Evolutionary conservation across 2,888 invertebrate genomes (phyloP).

Genomic region (Philereme transversata): DNA sequence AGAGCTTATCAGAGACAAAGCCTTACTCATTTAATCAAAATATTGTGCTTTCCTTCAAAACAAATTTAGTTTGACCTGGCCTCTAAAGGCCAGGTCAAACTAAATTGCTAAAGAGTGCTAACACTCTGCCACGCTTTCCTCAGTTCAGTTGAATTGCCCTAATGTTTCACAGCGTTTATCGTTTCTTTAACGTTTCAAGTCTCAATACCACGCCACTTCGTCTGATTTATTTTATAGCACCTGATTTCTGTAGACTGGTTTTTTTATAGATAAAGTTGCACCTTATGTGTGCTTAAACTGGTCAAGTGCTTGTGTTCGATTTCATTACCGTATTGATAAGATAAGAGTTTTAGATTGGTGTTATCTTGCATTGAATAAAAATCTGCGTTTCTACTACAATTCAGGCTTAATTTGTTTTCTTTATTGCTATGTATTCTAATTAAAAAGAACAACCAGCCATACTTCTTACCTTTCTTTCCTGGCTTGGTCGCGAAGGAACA

Average conservation of each 20-base stretch:
- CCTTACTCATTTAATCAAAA: no score
- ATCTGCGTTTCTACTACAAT: no score
- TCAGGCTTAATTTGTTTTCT: no score
- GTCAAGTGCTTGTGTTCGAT: background rate
- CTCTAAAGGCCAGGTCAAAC: no score
- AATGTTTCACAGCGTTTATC: conserved; percentile 26
- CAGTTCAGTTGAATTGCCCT: conserved; percentile 10
- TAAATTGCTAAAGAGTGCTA: no score
- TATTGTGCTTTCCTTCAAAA: no score
- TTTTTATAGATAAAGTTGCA: conserved; percentile 11
- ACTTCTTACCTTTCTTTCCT: no score
- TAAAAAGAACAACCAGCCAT: no score
- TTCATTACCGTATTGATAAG: background rate
- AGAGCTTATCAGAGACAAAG: no score
- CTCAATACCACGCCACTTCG: conserved; percentile 15
- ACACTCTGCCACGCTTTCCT: conserved; percentile 19
- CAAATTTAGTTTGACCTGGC: background rate
- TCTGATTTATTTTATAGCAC: conserved; percentile 27
- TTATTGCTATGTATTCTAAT: no score
- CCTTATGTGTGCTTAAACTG: conserved; percentile 1
- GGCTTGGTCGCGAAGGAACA: no score
- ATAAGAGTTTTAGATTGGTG: background rate
- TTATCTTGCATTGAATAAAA: no score
- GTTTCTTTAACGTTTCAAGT: conserved; percentile 19
- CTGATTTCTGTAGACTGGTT: conserved; percentile 17